A percentile compares a stretch with the other conserved stretches of the same genome.
Conservation (phyloP, 2,113 vertebrate genomes). For the Beaufortia kweichowensis region DNA sequence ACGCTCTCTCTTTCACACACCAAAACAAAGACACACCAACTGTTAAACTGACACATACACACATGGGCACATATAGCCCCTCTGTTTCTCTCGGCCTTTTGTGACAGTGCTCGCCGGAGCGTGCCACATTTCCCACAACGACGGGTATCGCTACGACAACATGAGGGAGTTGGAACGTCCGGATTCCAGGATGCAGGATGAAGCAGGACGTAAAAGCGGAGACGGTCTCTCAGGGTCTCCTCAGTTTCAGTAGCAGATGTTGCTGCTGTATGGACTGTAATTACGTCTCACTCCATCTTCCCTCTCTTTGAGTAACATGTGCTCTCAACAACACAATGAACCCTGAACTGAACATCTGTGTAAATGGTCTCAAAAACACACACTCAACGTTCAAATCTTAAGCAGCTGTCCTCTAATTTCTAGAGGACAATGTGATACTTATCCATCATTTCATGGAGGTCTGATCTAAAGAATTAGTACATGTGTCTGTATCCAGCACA, state of each 20-base stretch:
- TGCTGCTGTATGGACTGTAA: conserved; percentile 34
- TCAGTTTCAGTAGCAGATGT: conserved; percentile 38
- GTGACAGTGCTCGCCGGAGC: conserved; percentile 47
- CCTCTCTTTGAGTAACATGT: conserved; percentile 21
- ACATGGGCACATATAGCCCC: conserved; percentile 27
- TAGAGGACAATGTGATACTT: background rate
- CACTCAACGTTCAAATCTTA: conserved; percentile 6
- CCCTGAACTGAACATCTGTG: conserved; percentile 49
- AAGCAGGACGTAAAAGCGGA: background rate
- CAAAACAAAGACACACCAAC: background rate
- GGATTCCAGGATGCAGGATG: conserved; percentile 44
- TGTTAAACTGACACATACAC: conserved; percentile 9
- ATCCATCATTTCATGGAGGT: background rate
- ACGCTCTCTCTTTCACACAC: background rate
- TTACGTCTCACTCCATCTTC: conserved; percentile 25
- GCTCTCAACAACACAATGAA: conserved; percentile 25
- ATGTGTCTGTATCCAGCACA: background rate
- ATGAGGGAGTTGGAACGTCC: conserved; percentile 31
- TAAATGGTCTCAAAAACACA: conserved; percentile 37
- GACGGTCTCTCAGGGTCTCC: conserved; percentile 11
- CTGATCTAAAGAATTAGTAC: background rate
- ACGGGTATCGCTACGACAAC: conserved; percentile 51
- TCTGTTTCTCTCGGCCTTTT: conserved; percentile 31
- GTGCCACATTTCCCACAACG: conserved; percentile 47
- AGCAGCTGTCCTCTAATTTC: background rate